Percentiles rank a stretch among this genome's conserved stretches.
Conservation (phyloP, 2,888 invertebrate species). For the Amiota mariae region DNA sequence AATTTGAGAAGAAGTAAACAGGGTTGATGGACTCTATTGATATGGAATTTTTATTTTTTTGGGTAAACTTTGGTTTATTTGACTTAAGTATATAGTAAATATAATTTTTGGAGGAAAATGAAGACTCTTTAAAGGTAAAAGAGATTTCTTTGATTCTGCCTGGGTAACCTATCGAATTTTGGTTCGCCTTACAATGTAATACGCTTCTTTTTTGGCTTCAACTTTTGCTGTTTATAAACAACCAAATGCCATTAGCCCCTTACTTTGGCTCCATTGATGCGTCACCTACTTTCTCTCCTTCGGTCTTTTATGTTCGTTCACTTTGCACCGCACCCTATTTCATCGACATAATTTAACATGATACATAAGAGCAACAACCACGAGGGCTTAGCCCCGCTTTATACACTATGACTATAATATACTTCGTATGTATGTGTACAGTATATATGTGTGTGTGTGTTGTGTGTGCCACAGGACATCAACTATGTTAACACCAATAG, state of each 20-base stretch:
- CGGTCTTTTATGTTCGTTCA: too few relatives aligned
- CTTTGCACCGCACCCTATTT: background rate
- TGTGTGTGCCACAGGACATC: background rate
- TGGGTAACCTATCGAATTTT: too few relatives aligned
- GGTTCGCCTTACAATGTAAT: too few relatives aligned
- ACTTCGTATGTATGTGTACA: background rate
- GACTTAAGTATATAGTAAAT: too few relatives aligned
- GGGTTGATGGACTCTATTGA: too few relatives aligned
- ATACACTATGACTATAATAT: background rate
- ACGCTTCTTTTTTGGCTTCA: too few relatives aligned
- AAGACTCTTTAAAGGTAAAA: too few relatives aligned
- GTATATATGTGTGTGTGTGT: background rate
- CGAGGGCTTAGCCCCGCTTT: background rate
- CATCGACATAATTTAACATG: conserved; percentile 8
- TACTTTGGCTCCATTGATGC: conserved; percentile 3
- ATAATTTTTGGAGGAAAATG: too few relatives aligned
- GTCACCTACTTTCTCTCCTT: background rate
- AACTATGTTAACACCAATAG: conserved; percentile 1
- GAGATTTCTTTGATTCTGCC: too few relatives aligned
- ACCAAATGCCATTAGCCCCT: conserved; percentile 12
- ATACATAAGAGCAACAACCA: background rate
- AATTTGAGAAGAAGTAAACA: too few relatives aligned
- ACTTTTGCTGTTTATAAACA: conserved; percentile 6
- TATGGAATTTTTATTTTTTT: too few relatives aligned
- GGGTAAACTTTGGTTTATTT: too few relatives aligned